Conservation (phyloP, 2,797 vertebrate genomes). For the Ptychadena robeensis region DNA sequence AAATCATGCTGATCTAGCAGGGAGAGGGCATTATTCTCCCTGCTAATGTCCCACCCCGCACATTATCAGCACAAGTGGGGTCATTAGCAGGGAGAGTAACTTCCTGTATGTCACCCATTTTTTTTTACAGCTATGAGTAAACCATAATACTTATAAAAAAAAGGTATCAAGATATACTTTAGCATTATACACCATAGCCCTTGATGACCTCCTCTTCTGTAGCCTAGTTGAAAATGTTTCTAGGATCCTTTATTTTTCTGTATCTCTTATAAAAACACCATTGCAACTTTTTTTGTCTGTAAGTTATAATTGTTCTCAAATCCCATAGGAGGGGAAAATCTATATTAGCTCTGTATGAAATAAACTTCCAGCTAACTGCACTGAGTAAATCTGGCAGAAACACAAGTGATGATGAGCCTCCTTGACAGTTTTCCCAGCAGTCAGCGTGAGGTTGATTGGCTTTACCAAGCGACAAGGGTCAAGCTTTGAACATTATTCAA, state of each 20-base stretch:
- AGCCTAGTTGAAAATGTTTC: background rate
- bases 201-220: too few species aligned
- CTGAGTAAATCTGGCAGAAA: background rate
- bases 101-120: too few species aligned
- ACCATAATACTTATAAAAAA: too few species aligned
- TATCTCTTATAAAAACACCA: background rate
- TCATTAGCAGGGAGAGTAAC: too few species aligned
- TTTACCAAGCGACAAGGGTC: constrained; percentile 3
- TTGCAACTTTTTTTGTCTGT: background rate
- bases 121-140: too few species aligned
- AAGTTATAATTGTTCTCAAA: background rate
- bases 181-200: too few species aligned
- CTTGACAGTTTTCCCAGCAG: background rate
- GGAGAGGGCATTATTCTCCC: too few species aligned
- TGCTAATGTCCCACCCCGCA: too few species aligned
- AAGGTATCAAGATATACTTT: too few species aligned
- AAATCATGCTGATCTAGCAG: too few species aligned
- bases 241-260: background rate
- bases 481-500: constrained; percentile 11
- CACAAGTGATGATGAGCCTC: constrained; percentile 15
- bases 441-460: background rate
- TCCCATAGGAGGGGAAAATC: background rate
- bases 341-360: constrained; percentile 1
- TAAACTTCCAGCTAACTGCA: background rate
- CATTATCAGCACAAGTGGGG: too few species aligned